These are phyloP conservation scores for Spisula subtruncata DNA, from an alignment of 2,888 invertebrate species.

Conservation along the genomic window DNA sequence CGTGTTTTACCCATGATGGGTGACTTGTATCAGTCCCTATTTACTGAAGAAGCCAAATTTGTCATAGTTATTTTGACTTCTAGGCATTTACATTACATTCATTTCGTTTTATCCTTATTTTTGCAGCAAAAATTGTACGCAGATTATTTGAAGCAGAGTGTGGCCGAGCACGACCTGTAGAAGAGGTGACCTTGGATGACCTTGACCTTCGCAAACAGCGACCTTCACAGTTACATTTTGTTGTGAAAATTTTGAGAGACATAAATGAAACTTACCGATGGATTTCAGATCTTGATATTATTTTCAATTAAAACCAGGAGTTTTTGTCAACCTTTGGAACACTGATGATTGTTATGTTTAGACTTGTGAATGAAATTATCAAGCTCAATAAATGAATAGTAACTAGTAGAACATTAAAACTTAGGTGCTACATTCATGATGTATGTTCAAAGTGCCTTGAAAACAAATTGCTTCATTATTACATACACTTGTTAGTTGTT, in stretches of 20 bases:
- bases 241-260: no score
- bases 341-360: no score
- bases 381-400: background rate
- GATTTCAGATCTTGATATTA: no score
- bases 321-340: no score
- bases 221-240: no score
- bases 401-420: background rate
- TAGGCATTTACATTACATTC: background rate
- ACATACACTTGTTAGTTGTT: background rate
- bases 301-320: no score
- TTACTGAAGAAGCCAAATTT: background rate
- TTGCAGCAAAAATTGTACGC: constrained; percentile 88
- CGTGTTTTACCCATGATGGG: no score
- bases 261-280: no score
- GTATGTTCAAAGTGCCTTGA: background rate
- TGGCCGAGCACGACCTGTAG: constrained; percentile 88
- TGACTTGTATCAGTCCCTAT: no score
- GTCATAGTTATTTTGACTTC: background rate
- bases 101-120: background rate
- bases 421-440: background rate
- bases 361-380: no score
- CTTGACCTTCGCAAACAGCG: background rate
- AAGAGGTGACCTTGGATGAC: background rate
- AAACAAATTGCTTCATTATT: background rate
- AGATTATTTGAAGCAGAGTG: constrained; percentile 89